Percentiles rank a stretch among this genome's conserved stretches.
These are phyloP conservation scores for Galagoides demidoff DNA, from an alignment of 2,797 vertebrate genomes.

Conservation along the genomic window DNA sequence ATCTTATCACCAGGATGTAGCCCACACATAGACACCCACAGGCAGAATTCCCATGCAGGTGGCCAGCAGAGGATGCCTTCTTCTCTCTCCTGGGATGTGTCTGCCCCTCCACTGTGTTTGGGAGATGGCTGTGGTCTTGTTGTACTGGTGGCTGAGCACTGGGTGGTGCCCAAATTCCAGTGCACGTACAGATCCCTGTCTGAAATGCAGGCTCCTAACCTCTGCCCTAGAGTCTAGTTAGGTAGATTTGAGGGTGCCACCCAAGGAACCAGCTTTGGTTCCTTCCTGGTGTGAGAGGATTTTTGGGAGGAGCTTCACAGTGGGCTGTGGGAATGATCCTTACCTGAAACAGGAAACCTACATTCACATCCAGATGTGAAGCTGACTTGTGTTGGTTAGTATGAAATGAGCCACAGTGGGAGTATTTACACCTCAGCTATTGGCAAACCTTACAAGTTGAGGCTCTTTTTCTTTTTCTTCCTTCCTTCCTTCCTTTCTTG, in stretches of 20 bases:
- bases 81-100: background rate
- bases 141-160: background rate
- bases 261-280: background rate
- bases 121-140: background rate
- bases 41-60: background rate
- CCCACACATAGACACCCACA: background rate
- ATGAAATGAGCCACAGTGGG: background rate
- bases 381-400: background rate
- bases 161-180: background rate
- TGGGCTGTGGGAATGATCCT: background rate
- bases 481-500: background rate
- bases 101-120: background rate
- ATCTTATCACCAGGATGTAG: background rate
- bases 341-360: background rate
- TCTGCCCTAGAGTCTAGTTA: background rate
- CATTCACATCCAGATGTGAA: background rate
- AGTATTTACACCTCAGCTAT: background rate
- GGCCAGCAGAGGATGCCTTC: background rate
- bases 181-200: background rate
- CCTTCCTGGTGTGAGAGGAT: background rate
- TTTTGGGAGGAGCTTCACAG: background rate
- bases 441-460: background rate
- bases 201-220: background rate
- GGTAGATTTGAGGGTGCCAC: background rate
- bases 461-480: background rate